Evolutionary conservation across 2,113 vertebrate species (phyloP).

Genomic region (Leptocoma aspasia): DNA sequence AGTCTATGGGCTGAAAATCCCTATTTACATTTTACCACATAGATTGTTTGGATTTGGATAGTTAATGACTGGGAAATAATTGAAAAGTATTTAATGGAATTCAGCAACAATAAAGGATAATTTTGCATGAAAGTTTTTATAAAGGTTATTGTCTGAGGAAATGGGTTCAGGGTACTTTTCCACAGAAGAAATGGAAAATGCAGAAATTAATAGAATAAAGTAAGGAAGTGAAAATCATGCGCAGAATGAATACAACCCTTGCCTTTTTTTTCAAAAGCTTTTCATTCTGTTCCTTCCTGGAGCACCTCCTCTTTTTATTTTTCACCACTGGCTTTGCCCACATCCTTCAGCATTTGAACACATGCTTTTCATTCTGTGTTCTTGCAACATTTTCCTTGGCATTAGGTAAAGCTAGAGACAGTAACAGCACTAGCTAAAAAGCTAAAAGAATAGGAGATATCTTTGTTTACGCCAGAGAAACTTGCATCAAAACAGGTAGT

Average conservation of each 20-base stretch:
- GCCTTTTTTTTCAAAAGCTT: background rate
- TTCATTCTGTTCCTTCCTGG: background rate
- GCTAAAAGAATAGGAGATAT: background rate
- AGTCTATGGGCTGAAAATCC: background rate
- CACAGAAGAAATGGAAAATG: constrained; percentile 11
- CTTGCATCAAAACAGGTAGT: background rate
- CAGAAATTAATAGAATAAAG: background rate
- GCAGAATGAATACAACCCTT: background rate
- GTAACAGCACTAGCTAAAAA: background rate
- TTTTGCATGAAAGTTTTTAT: background rate
- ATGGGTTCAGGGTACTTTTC: background rate
- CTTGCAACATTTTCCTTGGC: background rate
- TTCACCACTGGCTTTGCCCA: background rate
- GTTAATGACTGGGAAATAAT: constrained; percentile 25
- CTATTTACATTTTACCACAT: background rate
- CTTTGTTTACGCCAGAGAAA: background rate
- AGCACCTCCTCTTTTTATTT: constrained; percentile 19
- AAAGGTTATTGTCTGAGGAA: background rate
- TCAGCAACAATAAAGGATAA: constrained; percentile 5
- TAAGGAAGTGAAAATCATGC: background rate
- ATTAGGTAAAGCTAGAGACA: background rate
- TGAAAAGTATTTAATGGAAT: constrained; percentile 24
- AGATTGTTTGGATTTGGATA: constrained; percentile 40
- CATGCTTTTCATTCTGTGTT: background rate
- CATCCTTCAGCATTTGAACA: background rate